These are phyloP conservation scores for Acrobasis suavella DNA, from an alignment of 2,888 invertebrate genomes.

Conservation along the genomic window DNA sequence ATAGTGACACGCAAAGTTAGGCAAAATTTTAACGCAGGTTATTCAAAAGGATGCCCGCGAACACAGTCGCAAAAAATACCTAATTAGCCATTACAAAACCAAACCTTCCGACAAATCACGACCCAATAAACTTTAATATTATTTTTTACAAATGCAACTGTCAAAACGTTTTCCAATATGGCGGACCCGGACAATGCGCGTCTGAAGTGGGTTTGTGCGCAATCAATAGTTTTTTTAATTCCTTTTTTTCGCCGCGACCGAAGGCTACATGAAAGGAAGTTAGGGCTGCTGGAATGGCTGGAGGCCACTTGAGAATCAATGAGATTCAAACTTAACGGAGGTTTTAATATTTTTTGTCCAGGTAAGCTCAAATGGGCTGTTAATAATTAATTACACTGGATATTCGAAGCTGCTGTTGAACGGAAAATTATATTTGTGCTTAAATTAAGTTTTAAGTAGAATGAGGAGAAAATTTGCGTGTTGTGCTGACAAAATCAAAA, in stretches of 20 bases:
- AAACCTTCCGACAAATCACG: not conserved
- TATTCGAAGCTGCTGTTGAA: slow-evolving; percentile 14
- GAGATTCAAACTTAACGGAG: slow-evolving; percentile 68
- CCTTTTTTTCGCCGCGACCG: slow-evolving; percentile 70
- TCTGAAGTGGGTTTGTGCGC: slow-evolving; percentile 75
- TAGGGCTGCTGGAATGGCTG: slow-evolving; percentile 60
- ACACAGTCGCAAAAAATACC: not conserved
- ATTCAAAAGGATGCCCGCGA: not conserved
- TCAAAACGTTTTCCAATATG: slow-evolving; percentile 76
- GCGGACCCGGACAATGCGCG: slow-evolving; percentile 73
- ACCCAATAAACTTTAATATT: not conserved
- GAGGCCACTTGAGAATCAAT: slow-evolving; percentile 75
- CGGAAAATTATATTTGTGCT: no score
- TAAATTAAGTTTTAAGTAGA: no score
- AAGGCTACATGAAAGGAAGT: slow-evolving; percentile 76
- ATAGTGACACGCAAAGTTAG: no score
- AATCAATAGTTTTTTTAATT: slow-evolving; percentile 75
- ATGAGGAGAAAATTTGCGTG: no score
- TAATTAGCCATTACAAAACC: not conserved
- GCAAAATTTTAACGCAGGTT: no score
- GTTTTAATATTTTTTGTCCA: slow-evolving; percentile 68
- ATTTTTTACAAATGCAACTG: slow-evolving; percentile 46
- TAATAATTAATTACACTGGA: slow-evolving; percentile 48
- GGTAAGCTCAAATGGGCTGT: slow-evolving; percentile 70
- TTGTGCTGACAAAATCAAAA: no score